Evolutionary conservation across 2,113 vertebrate species (phyloP), one percentile per base, ranked within the genome.

Genomic region (Caranx melampygus): DNA sequence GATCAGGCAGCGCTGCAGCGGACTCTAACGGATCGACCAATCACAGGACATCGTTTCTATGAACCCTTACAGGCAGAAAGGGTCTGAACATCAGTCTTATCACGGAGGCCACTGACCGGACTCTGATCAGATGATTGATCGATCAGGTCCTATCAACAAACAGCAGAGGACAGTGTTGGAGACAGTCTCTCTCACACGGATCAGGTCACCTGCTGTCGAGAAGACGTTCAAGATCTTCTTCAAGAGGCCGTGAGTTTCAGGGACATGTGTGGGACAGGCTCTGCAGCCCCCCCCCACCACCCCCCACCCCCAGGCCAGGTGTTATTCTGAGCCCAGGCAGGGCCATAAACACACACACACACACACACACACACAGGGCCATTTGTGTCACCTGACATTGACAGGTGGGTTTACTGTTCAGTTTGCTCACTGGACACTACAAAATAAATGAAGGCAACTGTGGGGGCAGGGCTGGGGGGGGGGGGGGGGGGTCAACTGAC

Each of bases 311-410:
- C 37, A 4, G 57, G 55, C 72, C 83, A 88, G 79, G 78, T 89
- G 87, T 86, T 79, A 75, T 47, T 79, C 75, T 81, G 55, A 78
- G 69, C 70, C 1, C 40, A 72, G 58, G 40, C 33, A 3, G 31
- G 33, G 74, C 81, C 40, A 12, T 87, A 78, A 85, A 79, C 83
- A 57, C 60, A 72, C 68, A 75, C 26, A 37, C 51, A 73, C 52
- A 34, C n/a, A 72, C 66, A 73, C 20, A 40, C 44, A 79, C 83
- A 57, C 60, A 72, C 68, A 75, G 14, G 33, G 83, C 75, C 75
- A 60, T 72, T 79, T 51, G 70, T 75, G 86, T 83, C 91, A 90
- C 85, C 89, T 90, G 90, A 85, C 89, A 59, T 64, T 84, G 91
- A 93, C 92, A 92, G 90, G 89, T 91, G 89, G 83, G 83, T 45